A percentile compares a stretch with the other conserved stretches of the same genome.
Evolutionary conservation across 2,797 vertebrate genomes (phyloP).

Genomic region (Loriculus beryllinus): DNA sequence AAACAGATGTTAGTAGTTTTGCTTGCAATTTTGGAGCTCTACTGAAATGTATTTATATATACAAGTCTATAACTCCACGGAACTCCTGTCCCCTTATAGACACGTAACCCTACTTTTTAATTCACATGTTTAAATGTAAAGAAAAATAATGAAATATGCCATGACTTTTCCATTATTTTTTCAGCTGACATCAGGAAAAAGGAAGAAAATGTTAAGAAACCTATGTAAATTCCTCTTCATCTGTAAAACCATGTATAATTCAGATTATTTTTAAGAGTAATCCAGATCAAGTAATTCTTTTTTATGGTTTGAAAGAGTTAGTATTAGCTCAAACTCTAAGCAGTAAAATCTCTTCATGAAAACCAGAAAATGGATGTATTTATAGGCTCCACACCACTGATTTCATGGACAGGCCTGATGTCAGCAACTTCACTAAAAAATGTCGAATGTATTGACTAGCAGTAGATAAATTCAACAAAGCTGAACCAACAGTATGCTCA

Average conservation of each 20-base stretch:
- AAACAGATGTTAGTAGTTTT: neutral
- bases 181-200: neutral
- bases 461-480: slow-evolving; percentile 23
- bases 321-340: neutral
- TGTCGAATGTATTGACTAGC: neutral
- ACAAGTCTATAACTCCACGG: neutral
- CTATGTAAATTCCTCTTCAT: neutral
- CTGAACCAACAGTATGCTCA: neutral
- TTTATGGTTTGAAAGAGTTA: neutral
- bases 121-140: neutral
- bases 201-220: neutral
- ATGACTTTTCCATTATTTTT: neutral
- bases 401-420: neutral
- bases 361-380: neutral
- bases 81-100: neutral
- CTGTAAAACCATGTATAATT: neutral
- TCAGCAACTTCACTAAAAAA: neutral
- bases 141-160: neutral
- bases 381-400: neutral
- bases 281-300: neutral
- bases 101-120: neutral
- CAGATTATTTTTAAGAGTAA: neutral
- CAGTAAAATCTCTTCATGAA: neutral
- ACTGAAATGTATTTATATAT: neutral
- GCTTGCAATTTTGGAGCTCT: neutral